Percentiles rank a stretch among this genome's conserved stretches.
These are phyloP conservation scores for Helleia helle DNA, from an alignment of 2,888 invertebrate genomes.

Conservation along the genomic window DNA sequence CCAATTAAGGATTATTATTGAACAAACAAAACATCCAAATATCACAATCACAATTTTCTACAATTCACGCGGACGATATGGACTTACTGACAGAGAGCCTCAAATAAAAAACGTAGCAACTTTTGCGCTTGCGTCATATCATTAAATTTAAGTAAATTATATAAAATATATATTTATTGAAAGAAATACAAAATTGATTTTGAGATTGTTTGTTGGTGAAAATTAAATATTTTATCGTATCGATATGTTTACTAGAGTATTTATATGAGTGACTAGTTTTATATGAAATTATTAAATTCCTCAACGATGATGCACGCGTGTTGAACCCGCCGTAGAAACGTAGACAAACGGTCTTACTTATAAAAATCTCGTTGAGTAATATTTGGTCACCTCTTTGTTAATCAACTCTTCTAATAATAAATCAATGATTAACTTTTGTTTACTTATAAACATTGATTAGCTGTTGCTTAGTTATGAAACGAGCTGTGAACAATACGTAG, in stretches of 20 bases:
- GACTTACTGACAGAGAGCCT: not conserved
- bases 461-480: too few species aligned
- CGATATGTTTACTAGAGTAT: constrained; percentile 13
- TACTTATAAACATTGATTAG: too few species aligned
- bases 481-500: too few species aligned
- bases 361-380: too few species aligned
- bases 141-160: constrained; percentile 51
- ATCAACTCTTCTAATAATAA: too few species aligned
- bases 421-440: too few species aligned
- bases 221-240: constrained; percentile 23
- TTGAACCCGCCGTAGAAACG: not conserved
- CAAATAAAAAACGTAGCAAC: constrained; percentile 21
- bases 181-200: constrained; percentile 26
- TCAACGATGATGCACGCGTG: not conserved
- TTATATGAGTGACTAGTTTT: constrained; percentile 1
- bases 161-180: constrained; percentile 20
- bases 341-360: not conserved
- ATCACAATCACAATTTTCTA: too few species aligned
- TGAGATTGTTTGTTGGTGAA: constrained; percentile 4
- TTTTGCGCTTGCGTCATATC: constrained; percentile 66
- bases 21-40: too few species aligned
- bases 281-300: not conserved
- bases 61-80: too few species aligned
- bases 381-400: too few species aligned
- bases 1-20: too few species aligned